Base-by-base conservation (phyloP, 2,113 vertebrate species). In the Nerophis ophidion region DNA sequence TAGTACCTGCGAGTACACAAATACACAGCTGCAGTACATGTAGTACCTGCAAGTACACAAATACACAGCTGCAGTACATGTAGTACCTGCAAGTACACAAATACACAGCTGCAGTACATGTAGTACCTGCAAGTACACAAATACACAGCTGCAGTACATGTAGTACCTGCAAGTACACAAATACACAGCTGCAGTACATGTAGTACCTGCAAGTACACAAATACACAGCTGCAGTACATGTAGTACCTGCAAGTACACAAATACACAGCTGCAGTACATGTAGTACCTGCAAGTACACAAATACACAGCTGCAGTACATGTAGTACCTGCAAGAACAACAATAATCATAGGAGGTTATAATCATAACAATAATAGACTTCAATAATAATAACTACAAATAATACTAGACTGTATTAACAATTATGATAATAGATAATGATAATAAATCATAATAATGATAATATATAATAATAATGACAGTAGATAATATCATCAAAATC, bases 21-120 rank as follows among this genome's bases (percentile, higher is more conserved):
- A 97, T 86, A 13, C 94, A 94, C 40, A 95, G 80, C 72, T 93
- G 90, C 74, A 99, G 78, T 52, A 95, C 85, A 0, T 97, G 93
- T 81, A 99, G 67, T 1, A 93, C 91, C 96, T 98, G 34, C 14
- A 35, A 19, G 26, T 26, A 26, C 26, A 0, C 53, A 56, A 4
- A 97, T 86, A 13, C 94, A 94, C 40, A 95, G 80, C 72, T 93
- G 90, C 74, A 99, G 26, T 26, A 26, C 26, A 26, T 26, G 3
- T 4, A 26, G 26, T 26, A 26, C 26, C 26, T 98, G 89, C 88
- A 63, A 98, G 89, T 36, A 93, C 77, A 0, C 54, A 54, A 4
- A 97, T 86, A 13, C 94, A 94, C 40, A 95, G 80, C 72, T 93
- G 90, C 74, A 99, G 78, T 52, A 95, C 85, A 0, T 97, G 93